Conservation (phyloP, 2,797 vertebrate genomes). For the Peromyscus aztecus region DNA sequence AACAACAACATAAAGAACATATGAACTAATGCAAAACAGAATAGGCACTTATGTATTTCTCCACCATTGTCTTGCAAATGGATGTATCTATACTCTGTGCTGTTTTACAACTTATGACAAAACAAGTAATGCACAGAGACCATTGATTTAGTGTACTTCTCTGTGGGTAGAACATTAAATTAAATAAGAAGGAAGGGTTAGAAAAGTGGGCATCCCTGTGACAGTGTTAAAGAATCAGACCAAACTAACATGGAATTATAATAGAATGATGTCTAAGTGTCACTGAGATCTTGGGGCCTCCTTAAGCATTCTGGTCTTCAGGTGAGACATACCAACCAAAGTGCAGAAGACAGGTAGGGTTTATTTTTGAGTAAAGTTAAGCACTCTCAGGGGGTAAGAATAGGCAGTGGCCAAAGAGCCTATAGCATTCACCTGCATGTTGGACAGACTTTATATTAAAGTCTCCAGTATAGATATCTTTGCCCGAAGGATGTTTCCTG, state of each 20-base stretch:
- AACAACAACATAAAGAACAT: background rate
- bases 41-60: background rate
- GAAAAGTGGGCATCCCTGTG: background rate
- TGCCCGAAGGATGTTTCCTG: background rate
- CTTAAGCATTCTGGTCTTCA: background rate
- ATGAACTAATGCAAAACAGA: background rate
- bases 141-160: background rate
- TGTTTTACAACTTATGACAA: background rate
- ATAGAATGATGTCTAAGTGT: background rate
- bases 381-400: background rate
- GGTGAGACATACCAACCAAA: background rate
- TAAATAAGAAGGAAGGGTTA: background rate
- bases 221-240: background rate
- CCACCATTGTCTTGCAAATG: background rate
- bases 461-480: background rate
- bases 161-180: background rate
- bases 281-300: too few species aligned
- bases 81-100: background rate
- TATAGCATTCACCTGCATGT: background rate
- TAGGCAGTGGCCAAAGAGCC: background rate
- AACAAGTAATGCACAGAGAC: background rate
- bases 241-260: slow-evolving; percentile 14
- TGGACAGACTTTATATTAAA: background rate
- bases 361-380: background rate
- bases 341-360: background rate